A percentile compares a stretch with the other conserved stretches of the same genome.
Evolutionary conservation across 1,140 invertebrate genomes (phyloP).

Genomic region (Neomicropteryx cornuta): DNA sequence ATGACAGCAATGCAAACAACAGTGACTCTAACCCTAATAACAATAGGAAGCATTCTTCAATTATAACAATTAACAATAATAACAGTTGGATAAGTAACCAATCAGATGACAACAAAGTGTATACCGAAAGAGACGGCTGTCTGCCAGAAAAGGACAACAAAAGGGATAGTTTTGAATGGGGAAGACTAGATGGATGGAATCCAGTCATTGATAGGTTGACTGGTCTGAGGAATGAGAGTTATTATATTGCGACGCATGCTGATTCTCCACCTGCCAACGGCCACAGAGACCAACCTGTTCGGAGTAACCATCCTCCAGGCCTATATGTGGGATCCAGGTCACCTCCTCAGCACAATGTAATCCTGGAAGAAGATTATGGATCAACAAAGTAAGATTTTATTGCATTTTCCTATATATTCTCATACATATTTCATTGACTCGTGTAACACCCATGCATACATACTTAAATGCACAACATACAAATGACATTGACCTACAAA

Average conservation of each 20-base stretch:
- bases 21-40: conserved; percentile 22
- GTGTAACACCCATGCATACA: too few relatives aligned
- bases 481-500: too few relatives aligned
- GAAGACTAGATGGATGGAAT: conserved; percentile 36
- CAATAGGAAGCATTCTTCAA: conserved; percentile 32
- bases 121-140: conserved; percentile 35
- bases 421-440: too few relatives aligned
- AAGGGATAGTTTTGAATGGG: conserved; percentile 40
- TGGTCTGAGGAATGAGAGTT: conserved; percentile 65
- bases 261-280: conserved; percentile 27
- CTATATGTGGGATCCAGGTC: conserved; percentile 30
- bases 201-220: conserved; percentile 78
- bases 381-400: conserved; percentile 25
- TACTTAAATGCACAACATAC: too few relatives aligned
- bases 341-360: conserved; percentile 36
- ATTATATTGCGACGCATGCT: conserved; percentile 61
- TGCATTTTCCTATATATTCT: background rate
- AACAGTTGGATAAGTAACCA: conserved; percentile 37
- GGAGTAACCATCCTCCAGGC: conserved; percentile 22
- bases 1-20: conserved; percentile 17
- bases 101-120: conserved; percentile 35
- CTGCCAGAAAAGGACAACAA: conserved; percentile 30
- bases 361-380: conserved; percentile 63
- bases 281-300: conserved; percentile 22
- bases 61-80: conserved; percentile 37